Evolutionary conservation across 2,797 vertebrate species (phyloP).

Genomic region (Xyrichtys novacula): DNA sequence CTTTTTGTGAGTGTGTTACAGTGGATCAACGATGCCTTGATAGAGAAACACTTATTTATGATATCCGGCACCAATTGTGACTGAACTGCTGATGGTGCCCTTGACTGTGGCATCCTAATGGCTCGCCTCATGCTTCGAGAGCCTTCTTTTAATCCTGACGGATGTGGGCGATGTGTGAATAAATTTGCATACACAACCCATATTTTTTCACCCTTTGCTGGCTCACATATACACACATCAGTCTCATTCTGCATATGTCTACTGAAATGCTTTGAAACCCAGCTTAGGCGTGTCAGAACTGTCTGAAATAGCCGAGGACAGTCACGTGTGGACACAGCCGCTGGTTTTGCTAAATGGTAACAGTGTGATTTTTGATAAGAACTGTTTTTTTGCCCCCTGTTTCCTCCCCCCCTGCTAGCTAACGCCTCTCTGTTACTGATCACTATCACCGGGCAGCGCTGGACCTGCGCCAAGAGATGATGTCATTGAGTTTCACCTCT

Average conservation of each 20-base stretch:
- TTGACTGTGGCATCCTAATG: slow-evolving; percentile 31
- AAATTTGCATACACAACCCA: slow-evolving; percentile 51
- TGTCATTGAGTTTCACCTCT: slow-evolving; percentile 71
- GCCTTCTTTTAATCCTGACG: slow-evolving; percentile 53
- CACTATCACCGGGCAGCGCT: slow-evolving; percentile 46
- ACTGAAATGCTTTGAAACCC: slow-evolving; percentile 51
- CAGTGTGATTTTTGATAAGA: slow-evolving; percentile 56
- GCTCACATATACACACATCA: slow-evolving; percentile 44
- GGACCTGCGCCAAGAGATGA: slow-evolving; percentile 68
- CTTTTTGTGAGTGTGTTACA: slow-evolving; percentile 65
- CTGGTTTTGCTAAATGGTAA: slow-evolving; percentile 31
- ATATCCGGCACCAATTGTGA: slow-evolving; percentile 54
- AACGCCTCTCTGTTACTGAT: slow-evolving; percentile 49
- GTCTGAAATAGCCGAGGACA: slow-evolving; percentile 15
- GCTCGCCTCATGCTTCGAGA: slow-evolving; percentile 35
- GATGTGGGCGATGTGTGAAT: slow-evolving; percentile 55
- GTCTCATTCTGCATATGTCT: slow-evolving; percentile 39
- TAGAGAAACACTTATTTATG: slow-evolving; percentile 71
- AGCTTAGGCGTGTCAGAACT: slow-evolving; percentile 32
- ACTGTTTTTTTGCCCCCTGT: slow-evolving; percentile 15
- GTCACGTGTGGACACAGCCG: slow-evolving; percentile 38
- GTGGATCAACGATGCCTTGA: slow-evolving; percentile 75
- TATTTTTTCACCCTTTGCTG: slow-evolving; percentile 52
- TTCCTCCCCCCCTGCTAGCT: slow-evolving; percentile 48
- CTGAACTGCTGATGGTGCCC: slow-evolving; percentile 55